Base-by-base conservation (phyloP, 2,113 vertebrate genomes). In the Salvator merianae region DNA sequence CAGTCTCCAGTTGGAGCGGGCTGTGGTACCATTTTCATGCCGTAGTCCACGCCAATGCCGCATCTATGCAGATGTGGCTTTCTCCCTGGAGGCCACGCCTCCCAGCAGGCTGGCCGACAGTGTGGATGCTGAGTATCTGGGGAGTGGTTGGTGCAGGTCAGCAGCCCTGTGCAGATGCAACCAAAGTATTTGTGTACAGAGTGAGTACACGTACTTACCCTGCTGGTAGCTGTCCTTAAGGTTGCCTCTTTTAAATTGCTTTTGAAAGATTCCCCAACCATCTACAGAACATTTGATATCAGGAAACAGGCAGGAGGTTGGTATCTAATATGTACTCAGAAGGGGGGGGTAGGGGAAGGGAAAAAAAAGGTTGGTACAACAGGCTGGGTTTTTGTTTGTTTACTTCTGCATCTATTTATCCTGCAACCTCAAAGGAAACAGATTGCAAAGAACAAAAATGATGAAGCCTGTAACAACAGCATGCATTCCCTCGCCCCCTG, bases 391-490 rank as follows among this genome's bases (percentile, higher is more conserved):
- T 71, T 86, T 86, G 24, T 86, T 86, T 81, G 71, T 86, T 86
- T 86, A 47, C 74, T 81, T 70, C 63, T 30, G 36, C 79, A 77
- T 82, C 36, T 86, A 77, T 86, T 86, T 86, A 86, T 86, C 79
- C 72, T 77, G 79, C 63, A 81, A 40, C 79, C 63, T 62, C 30
- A 5, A 77, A 81, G 70, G 79, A 76, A 81, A 62, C 84, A 86
- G 84, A 86, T 63, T 86, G 79, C 40, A 36, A 65, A 43, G 78
- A 83, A 79, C 53, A 66, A 53, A 78, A 83, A 83, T 18, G 40
- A 73, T 24, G 76, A 55, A 4, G 55, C 53, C 16, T 63, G 22
- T 36, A 72, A 53, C 75, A 73, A 79, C 40, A 55, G 30, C 28
- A 9, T 18, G 18, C 32, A 4, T 30, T 14, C 18, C 14, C 47